phyloP scores from a whole-genome alignment of 1,140 invertebrate species.

The Brachionus manjavacas region DNA sequence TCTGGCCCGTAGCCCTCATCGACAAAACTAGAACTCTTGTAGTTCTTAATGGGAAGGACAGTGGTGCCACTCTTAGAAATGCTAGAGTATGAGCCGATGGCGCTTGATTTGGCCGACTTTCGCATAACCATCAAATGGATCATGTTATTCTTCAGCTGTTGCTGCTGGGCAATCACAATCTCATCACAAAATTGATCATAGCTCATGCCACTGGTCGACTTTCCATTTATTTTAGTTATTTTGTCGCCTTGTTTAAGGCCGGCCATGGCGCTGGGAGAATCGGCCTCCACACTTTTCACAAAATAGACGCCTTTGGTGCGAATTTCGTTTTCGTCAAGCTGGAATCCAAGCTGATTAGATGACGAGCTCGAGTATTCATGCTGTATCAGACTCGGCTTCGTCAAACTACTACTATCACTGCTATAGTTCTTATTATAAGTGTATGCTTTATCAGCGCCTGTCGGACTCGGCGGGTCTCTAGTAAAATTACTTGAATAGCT shows the following conservation, averaged over 20 bases:
- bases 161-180: constrained; percentile 22
- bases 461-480: not conserved
- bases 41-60: constrained; percentile 18
- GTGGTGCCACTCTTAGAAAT: not conserved
- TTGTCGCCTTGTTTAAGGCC: constrained; percentile 37
- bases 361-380: not conserved
- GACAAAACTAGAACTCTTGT: constrained; percentile 35
- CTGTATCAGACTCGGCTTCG: not conserved
- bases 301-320: constrained; percentile 7
- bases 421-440: not conserved
- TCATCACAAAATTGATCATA: constrained; percentile 41
- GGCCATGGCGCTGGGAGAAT: not conserved
- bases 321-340: constrained; percentile 21
- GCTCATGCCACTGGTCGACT: constrained; percentile 25
- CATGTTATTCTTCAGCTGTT: constrained; percentile 39
- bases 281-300: constrained; percentile 9
- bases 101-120: constrained; percentile 36
- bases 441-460: not conserved
- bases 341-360: constrained; percentile 23
- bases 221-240: constrained; percentile 42
- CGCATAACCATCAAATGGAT: constrained; percentile 41
- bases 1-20: constrained; percentile 29
- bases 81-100: not conserved
- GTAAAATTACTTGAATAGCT: constrained; percentile 11
- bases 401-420: not conserved